A percentile compares a stretch with the other conserved stretches of the same genome.
phyloP scores from a whole-genome alignment of 92 coral and sea anemone genomes.

The Zoanthus solanderi region DNA sequence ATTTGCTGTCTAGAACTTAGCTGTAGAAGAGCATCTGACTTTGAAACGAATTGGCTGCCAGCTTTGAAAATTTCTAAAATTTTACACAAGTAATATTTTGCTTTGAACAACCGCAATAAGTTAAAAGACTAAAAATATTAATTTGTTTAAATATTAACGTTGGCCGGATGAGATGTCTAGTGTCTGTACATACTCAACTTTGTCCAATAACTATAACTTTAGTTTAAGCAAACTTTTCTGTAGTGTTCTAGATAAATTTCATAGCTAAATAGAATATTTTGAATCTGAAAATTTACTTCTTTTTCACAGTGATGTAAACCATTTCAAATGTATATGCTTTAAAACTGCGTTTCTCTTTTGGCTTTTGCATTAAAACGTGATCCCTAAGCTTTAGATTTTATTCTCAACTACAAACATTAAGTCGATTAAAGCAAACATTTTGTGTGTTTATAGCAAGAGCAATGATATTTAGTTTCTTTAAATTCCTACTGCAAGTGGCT shows the following conservation, averaged over 20 bases:
- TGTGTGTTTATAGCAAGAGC: too few species aligned
- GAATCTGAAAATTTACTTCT: neutral
- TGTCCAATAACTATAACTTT: neutral
- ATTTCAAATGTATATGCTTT: neutral
- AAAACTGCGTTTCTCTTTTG: neutral
- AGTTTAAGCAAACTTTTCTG: neutral
- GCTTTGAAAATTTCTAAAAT: too few species aligned
- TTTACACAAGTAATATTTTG: too few species aligned
- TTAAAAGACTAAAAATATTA: neutral
- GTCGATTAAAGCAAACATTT: neutral
- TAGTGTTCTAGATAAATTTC: neutral
- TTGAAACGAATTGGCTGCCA: too few species aligned
- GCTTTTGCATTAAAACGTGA: too few species aligned
- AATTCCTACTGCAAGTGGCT: neutral
- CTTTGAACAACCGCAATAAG: too few species aligned
- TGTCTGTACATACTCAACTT: neutral
- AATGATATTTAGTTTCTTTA: neutral
- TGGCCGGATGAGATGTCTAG: neutral
- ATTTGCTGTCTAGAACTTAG: too few species aligned
- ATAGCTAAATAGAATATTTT: neutral
- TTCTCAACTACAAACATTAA: slow-evolving; percentile 1
- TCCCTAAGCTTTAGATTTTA: neutral
- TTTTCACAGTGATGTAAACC: neutral
- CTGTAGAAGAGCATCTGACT: too few species aligned
- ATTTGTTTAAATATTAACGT: neutral